Evolutionary conservation across 2,888 invertebrate genomes (phyloP).

Genomic region (Cryptus armator): DNA sequence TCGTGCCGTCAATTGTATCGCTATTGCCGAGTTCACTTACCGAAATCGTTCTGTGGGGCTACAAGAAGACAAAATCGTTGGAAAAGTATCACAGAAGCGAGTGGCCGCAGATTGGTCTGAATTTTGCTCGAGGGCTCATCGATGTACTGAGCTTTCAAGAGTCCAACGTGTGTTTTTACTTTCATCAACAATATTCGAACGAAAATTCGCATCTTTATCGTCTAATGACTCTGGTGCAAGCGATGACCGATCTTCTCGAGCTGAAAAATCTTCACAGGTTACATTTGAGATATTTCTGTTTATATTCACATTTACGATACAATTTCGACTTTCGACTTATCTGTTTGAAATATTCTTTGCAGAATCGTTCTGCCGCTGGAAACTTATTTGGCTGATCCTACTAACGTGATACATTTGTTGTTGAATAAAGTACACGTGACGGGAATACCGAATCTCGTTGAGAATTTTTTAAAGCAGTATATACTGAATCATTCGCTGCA

Average conservation of each 20-base stretch:
- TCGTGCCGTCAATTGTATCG: slow-evolving; percentile 79
- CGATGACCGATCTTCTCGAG: slow-evolving; percentile 78
- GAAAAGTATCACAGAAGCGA: slow-evolving; percentile 73
- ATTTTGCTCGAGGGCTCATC: slow-evolving; percentile 83
- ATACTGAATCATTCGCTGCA: slow-evolving; percentile 84
- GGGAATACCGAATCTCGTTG: slow-evolving; percentile 80
- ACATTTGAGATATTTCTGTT: slow-evolving; percentile 27
- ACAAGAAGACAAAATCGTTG: slow-evolving; percentile 76
- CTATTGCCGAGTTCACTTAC: slow-evolving; percentile 76
- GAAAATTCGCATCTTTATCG: slow-evolving; percentile 76
- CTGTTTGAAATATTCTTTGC: slow-evolving; percentile 7
- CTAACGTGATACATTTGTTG: slow-evolving; percentile 75
- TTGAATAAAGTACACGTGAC: slow-evolving; percentile 77
- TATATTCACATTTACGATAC: not conserved
- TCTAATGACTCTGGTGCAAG: slow-evolving; percentile 76
- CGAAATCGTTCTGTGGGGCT: slow-evolving; percentile 79
- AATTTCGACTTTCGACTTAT: not conserved
- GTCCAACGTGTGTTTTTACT: slow-evolving; percentile 70
- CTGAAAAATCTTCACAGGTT: slow-evolving; percentile 78
- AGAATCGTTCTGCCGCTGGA: slow-evolving; percentile 77
- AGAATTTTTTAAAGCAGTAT: slow-evolving; percentile 83
- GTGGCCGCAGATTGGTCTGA: slow-evolving; percentile 80
- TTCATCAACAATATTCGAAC: slow-evolving; percentile 74
- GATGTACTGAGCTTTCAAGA: slow-evolving; percentile 78
- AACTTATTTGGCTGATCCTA: slow-evolving; percentile 75